Conservation (phyloP, 2,797 vertebrate species). For the Mormyrops attenuatus region DNA sequence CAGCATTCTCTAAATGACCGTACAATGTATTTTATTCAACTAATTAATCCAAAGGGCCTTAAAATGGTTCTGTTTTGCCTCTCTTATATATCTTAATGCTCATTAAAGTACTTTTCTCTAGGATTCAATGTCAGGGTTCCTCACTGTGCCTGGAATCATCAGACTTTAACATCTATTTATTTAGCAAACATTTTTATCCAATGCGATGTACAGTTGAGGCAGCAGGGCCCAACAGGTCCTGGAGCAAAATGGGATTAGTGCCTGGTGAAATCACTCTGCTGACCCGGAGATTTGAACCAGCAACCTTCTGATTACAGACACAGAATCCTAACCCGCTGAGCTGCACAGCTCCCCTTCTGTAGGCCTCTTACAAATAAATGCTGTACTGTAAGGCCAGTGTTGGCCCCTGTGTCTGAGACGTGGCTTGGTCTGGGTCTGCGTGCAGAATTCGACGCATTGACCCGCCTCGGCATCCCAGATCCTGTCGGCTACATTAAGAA, state of each 20-base stretch:
- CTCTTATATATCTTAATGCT: not conserved
- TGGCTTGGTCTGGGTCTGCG: not conserved
- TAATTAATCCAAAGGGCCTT: not conserved
- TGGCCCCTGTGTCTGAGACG: not conserved
- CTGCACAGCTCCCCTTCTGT: not conserved
- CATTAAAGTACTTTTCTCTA: not conserved
- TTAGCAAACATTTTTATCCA: not conserved
- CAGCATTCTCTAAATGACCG: not conserved
- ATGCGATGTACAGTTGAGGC: not conserved
- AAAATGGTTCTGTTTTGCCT: not conserved
- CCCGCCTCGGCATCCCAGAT: constrained; percentile 86
- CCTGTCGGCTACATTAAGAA: constrained; percentile 82
- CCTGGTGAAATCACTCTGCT: not conserved
- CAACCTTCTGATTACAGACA: not conserved
- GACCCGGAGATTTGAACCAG: not conserved
- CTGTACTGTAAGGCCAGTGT: not conserved
- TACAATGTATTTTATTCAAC: not conserved
- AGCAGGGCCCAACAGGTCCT: not conserved
- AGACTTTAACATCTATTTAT: not conserved
- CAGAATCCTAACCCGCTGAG: not conserved
- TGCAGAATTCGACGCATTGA: constrained; percentile 84
- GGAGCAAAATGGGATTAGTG: not conserved
- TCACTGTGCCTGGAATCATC: not conserved
- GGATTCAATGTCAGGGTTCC: not conserved
- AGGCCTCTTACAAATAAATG: not conserved